A percentile compares a stretch with the other conserved stretches of the same genome.
phyloP scores from a whole-genome alignment of 2,888 invertebrate genomes.

The Anthophora plumipes region DNA sequence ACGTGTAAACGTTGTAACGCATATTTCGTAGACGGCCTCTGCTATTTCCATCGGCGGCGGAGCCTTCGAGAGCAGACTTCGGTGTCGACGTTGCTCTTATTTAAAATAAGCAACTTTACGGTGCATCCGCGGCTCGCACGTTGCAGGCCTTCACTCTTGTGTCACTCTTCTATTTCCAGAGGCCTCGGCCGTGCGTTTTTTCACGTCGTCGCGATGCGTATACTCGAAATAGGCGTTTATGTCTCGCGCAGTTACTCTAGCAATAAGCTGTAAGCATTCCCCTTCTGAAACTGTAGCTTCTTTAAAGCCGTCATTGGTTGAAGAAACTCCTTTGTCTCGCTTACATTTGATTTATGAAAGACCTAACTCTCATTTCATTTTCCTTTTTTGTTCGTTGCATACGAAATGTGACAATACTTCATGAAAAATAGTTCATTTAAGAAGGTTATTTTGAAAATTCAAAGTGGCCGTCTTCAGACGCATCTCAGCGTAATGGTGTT shows the following conservation, averaged over 20 bases:
- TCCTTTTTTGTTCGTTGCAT: no score
- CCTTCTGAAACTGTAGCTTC: neutral
- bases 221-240: slow-evolving; percentile 36
- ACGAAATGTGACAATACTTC: neutral
- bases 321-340: neutral
- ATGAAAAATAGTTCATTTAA: no score
- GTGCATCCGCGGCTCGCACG: slow-evolving; percentile 46
- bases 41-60: slow-evolving; percentile 58
- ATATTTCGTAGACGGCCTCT: slow-evolving; percentile 35
- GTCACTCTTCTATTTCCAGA: slow-evolving; percentile 65
- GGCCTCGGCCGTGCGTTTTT: slow-evolving; percentile 37
- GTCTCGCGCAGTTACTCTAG: neutral
- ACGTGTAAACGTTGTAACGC: slow-evolving; percentile 25
- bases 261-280: slow-evolving; percentile 2
- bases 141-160: slow-evolving; percentile 61
- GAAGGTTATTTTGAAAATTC: no score
- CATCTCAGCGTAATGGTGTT: no score
- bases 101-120: slow-evolving; percentile 61
- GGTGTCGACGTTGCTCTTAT: slow-evolving; percentile 44
- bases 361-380: neutral
- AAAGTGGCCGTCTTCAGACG: no score
- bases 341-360: no score
- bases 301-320: neutral
- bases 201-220: slow-evolving; percentile 30
- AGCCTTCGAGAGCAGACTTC: slow-evolving; percentile 46